Conservation (phyloP, 2,888 invertebrate genomes). For the Athripsodes cinereus region DNA sequence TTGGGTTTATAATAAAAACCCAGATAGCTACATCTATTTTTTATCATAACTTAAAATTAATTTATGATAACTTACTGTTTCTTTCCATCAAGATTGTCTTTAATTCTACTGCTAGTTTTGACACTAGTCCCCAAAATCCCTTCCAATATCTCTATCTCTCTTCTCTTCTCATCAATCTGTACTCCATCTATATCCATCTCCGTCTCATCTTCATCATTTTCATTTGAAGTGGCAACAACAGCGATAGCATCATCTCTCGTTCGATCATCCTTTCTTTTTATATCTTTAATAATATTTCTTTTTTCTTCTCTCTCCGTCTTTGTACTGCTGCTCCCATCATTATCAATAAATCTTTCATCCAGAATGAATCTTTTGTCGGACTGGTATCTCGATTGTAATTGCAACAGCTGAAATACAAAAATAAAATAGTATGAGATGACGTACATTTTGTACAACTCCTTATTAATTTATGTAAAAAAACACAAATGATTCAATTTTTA, state of each 20-base stretch:
- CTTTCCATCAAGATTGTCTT: conserved; percentile 18
- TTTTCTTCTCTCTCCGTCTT: neutral
- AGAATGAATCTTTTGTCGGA: conserved; percentile 72
- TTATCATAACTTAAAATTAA: neutral
- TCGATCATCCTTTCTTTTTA: neutral
- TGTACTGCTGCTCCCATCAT: conserved; percentile 32
- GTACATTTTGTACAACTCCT: no score
- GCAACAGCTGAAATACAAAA: conserved; percentile 49
- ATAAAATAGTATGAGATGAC: no score
- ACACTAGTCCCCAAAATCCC: conserved; percentile 50
- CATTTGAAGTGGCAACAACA: no score
- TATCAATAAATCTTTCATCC: conserved; percentile 66
- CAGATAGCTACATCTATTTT: no score
- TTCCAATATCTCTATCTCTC: conserved; percentile 51
- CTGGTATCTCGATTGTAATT: conserved; percentile 66
- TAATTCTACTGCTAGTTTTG: conserved; percentile 26
- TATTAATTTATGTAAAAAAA: no score
- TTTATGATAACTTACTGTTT: conserved; percentile 12
- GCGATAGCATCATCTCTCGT: no score
- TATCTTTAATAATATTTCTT: neutral
- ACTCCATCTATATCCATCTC: conserved; percentile 37
- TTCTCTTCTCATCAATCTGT: conserved; percentile 46
- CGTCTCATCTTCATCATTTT: conserved; percentile 33
- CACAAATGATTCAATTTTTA: no score
- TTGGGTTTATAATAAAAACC: no score